Evolutionary conservation across 2,888 invertebrate species (phyloP), one percentile per base, ranked within the genome.

Genomic region (Hemithea aestivaria): DNA sequence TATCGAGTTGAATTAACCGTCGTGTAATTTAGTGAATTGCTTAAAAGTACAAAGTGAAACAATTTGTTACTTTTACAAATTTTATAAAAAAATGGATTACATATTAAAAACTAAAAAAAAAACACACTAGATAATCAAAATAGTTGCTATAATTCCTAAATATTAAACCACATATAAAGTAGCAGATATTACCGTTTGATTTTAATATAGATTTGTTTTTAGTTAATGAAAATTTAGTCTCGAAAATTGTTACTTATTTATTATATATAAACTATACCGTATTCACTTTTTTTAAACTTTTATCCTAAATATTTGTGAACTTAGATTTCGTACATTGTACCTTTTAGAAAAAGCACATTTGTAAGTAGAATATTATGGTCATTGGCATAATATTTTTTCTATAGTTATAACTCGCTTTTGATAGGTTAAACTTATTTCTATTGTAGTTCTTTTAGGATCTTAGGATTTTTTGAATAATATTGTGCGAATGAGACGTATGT

Each of bases 41-140:
- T 90, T 90, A 87, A 84, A 90, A 91, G 90, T 90, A 91, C 90
- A 91, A 91, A 88, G 20, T 53, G 75, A 85, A 83, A 87, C 89
- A 80, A 89, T 90, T 90, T 89, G 90, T 90, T 91, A 90, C 90
- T 90, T 91, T 90, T 90, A 90, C 89, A 91, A 90, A 90, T 90
- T 91, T 90, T 90, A 90, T 90, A 25, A 84, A 88, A 44, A 85
- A 84, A 77, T 66, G 69, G 72, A 80, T 80, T 83, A 82, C 81
- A 84, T 82, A 81, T 79, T 66, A 74, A 79, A 79, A 73, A 65
- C 52, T 73, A 40, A 33, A 40, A 33, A 36, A 29, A 36, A 29
- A 73, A 69, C 71, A 66, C 64, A 56, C 69, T 83, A 84, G 80
- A 67, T 78, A 75, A 81, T 74, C 58, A 62, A 77, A 82, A 83